Evolutionary conservation across 2,888 invertebrate species (phyloP), one percentile per base, ranked within the genome.

Genomic region (Agapostemon virescens): DNA sequence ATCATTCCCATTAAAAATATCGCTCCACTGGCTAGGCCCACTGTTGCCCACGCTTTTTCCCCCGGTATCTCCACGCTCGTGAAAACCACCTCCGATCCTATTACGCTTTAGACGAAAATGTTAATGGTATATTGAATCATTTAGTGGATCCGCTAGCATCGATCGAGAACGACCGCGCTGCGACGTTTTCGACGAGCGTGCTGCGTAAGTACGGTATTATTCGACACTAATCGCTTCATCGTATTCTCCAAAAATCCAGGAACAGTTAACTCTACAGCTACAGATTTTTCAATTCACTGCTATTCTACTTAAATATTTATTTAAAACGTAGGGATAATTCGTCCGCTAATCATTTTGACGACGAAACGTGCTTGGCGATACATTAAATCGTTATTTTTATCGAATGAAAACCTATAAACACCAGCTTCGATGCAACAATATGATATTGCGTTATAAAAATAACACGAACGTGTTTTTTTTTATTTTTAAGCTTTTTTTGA

Each of bases 1-100:
- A 49, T 42, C 45, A 42, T 58, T 52, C 26, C 36, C 45, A 45
- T 45, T 42, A 66, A 45, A 72, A 77, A 77, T 72, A n/a, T 77
- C 67, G 45, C 55, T 33, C 26, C 42, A 42, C 45, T 67, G 64
- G 23, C 55, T 30, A 40, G 42, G 13, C 15, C n/a, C 63, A 63
- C 36, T 36, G 63, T 36, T 30, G 5, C 30, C 26, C n/a, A 1
- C 70, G 9, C n/a, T 36, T 45, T 36, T 45, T 61, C 23, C 64
- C 33, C 17, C 49, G 64, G 64, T 36, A 42, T 72, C 64, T 72
- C 45, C 40, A 23, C 72, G 45, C 36, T 63, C 72, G 26, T 33
- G 71, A 45, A 55, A 55, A 17, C 33, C 23, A 17, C 49, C 13
- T 33, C 36, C 63, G 36, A 64, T 38, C 64, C 64, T 45, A 72